A percentile compares a stretch with the other conserved stretches of the same genome.
phyloP scores from a whole-genome alignment of 2,888 invertebrate species.

The Cylloceria caligata region DNA sequence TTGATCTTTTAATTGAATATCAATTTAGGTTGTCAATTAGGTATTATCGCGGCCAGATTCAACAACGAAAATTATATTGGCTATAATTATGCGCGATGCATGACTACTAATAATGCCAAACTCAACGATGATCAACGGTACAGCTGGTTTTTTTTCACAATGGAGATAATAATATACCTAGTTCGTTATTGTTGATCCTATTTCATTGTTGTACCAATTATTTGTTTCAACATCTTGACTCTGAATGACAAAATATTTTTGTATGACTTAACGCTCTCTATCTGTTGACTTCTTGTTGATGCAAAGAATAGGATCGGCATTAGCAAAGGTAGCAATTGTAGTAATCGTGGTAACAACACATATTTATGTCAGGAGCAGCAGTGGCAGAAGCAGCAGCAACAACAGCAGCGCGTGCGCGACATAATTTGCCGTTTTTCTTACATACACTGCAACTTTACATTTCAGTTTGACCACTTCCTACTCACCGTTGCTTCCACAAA shows the following conservation, averaged over 20 bases:
- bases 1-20: no score
- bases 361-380: slow-evolving; percentile 38
- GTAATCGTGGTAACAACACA: slow-evolving; percentile 12
- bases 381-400: slow-evolving; percentile 70
- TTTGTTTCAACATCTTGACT: not conserved
- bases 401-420: slow-evolving; percentile 78
- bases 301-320: slow-evolving; percentile 39
- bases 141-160: slow-evolving; percentile 7
- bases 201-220: not conserved
- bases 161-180: not conserved
- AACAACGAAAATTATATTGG: slow-evolving; percentile 19
- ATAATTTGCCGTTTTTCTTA: slow-evolving; percentile 3
- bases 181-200: slow-evolving; percentile 3
- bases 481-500: not conserved
- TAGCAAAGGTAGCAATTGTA: slow-evolving; percentile 9
- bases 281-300: slow-evolving; percentile 17
- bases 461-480: slow-evolving; percentile 20
- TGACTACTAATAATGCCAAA: slow-evolving; percentile 13
- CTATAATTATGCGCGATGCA: slow-evolving; percentile 37
- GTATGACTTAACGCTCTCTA: not conserved
- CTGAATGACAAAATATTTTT: not conserved
- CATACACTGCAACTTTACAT: slow-evolving; percentile 14
- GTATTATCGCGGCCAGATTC: slow-evolving; percentile 9
- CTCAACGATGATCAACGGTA: slow-evolving; percentile 6
- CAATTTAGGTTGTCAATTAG: slow-evolving; percentile 21